phyloP scores from a whole-genome alignment of 2,797 vertebrate species.

The Fringilla coelebs region DNA sequence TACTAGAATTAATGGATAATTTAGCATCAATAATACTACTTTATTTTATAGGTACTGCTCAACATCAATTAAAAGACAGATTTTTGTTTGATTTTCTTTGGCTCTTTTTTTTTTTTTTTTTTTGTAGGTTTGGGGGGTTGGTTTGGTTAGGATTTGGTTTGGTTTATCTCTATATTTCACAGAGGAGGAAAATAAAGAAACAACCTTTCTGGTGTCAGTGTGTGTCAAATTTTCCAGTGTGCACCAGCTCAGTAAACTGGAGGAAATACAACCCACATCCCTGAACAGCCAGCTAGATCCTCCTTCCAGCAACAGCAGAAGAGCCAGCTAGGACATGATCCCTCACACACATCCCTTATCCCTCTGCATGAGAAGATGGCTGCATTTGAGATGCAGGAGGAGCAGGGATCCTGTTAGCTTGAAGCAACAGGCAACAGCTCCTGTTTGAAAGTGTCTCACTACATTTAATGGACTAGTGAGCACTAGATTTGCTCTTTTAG shows the following conservation, averaged over 20 bases:
- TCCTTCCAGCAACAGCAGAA: background rate
- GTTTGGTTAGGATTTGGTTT: background rate
- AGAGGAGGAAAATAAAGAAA: background rate
- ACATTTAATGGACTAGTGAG: slow-evolving; percentile 5
- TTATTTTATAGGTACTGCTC: background rate
- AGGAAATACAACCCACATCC: background rate
- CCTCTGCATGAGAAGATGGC: background rate
- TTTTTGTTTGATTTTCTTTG: background rate
- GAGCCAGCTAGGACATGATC: background rate
- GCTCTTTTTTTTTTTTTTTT: background rate
- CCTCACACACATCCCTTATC: background rate
- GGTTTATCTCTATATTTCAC: background rate
- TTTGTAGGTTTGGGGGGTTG: background rate
- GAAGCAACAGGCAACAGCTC: slow-evolving; percentile 12
- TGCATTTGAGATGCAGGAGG: background rate
- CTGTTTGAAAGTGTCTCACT: slow-evolving; percentile 7
- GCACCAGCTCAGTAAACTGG: background rate
- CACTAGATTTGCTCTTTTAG: slow-evolving; percentile 36
- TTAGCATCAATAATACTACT: slow-evolving; percentile 8
- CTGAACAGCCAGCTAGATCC: background rate
- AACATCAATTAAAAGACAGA: background rate
- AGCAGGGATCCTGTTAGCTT: background rate
- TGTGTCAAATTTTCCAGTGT: background rate
- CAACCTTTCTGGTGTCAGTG: background rate
- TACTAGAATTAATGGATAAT: slow-evolving; percentile 30